phyloP scores from a whole-genome alignment of 2,888 invertebrate species.

The Plusia festucae region DNA sequence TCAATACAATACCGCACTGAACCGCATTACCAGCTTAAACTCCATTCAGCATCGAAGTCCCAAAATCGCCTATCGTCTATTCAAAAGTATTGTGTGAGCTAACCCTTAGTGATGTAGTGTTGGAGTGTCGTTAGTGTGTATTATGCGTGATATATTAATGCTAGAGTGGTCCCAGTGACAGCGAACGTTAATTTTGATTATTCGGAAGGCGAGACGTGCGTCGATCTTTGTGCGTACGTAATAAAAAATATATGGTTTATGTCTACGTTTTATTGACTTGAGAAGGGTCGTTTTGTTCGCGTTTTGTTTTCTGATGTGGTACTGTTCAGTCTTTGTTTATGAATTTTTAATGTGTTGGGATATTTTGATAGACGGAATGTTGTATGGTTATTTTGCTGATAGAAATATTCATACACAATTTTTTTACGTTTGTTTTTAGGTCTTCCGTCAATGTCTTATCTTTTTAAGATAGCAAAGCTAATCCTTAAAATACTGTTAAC shows the following conservation, averaged over 20 bases:
- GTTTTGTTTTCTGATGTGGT: conserved; percentile 9
- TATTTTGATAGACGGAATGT: conserved; percentile 16
- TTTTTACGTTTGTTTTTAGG: too few relatives aligned
- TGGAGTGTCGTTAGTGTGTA: conserved; percentile 63
- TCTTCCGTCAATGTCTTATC: too few relatives aligned
- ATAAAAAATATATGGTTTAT: background rate
- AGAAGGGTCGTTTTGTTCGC: conserved; percentile 26
- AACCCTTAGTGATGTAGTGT: conserved; percentile 26
- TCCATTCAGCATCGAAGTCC: background rate
- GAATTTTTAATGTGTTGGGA: conserved; percentile 12
- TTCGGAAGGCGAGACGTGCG: conserved; percentile 14
- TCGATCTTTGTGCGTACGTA: background rate
- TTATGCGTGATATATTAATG: conserved; percentile 60
- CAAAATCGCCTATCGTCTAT: background rate
- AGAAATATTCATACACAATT: too few relatives aligned
- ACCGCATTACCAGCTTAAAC: too few relatives aligned
- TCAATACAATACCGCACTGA: too few relatives aligned
- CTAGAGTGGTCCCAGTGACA: conserved; percentile 39
- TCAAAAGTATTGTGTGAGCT: conserved; percentile 4
- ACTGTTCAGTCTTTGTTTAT: conserved; percentile 6
- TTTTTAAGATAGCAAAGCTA: too few relatives aligned
- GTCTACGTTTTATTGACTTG: conserved; percentile 30
- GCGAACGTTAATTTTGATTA: conserved; percentile 52
- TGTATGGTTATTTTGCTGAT: too few relatives aligned
- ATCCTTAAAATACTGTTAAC: too few relatives aligned